These are phyloP conservation scores for Epicauta chinensis DNA, from an alignment of 1,140 invertebrate species.

Conservation along the genomic window DNA sequence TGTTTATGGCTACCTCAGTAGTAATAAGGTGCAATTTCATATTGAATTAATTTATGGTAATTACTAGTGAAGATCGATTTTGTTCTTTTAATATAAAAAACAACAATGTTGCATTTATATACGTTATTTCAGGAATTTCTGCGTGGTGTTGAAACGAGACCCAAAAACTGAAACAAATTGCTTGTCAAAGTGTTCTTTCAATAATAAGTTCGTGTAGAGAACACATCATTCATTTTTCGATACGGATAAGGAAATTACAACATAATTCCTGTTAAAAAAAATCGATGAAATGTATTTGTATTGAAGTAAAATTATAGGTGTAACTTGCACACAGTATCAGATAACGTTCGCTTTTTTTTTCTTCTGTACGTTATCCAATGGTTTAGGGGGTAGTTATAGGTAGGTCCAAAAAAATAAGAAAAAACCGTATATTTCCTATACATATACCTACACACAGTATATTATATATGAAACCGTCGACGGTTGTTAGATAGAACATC, in stretches of 20 bases:
- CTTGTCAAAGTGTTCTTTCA: constrained; percentile 40
- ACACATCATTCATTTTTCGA: constrained; percentile 40
- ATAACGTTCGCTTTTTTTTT: constrained; percentile 4
- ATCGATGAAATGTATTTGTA: constrained; percentile 35
- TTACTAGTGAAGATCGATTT: too few species aligned
- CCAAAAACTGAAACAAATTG: constrained; percentile 38
- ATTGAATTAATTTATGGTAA: too few species aligned
- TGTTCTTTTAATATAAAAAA: too few species aligned
- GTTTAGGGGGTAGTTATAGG: not conserved
- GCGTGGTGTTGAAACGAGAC: constrained; percentile 23
- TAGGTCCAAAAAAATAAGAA: too few species aligned
- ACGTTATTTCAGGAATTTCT: constrained; percentile 16
- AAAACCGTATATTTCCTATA: too few species aligned
- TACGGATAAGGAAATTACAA: constrained; percentile 39
- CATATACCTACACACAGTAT: too few species aligned
- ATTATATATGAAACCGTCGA: constrained; percentile 1
- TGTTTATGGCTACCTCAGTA: too few species aligned
- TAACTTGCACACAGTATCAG: constrained; percentile 23
- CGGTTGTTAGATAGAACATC: constrained; percentile 29
- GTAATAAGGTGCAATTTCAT: too few species aligned
- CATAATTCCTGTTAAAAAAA: constrained; percentile 31
- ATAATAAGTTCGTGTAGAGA: constrained; percentile 42
- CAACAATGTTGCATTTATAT: too few species aligned
- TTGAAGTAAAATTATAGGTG: constrained; percentile 34
- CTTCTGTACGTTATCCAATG: not conserved